phyloP scores from a whole-genome alignment of 2,797 vertebrate genomes.

The Erpetoichthys calabaricus region DNA sequence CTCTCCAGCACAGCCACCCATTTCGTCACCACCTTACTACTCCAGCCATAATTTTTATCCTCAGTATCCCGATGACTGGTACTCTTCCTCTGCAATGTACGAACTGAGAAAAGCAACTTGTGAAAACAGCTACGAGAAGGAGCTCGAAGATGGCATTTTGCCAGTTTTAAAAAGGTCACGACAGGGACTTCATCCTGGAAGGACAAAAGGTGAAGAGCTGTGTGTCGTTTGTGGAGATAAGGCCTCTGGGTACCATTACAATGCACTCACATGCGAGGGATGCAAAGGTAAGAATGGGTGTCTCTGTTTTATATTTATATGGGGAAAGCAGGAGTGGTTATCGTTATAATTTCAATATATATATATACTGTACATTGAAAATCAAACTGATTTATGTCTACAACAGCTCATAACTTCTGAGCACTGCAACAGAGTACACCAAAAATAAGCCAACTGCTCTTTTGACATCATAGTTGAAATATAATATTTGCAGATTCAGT shows the following conservation, averaged over 20 bases:
- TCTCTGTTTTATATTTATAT: too few relatives aligned
- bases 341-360: too few relatives aligned
- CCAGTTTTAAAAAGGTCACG: slow-evolving; percentile 68
- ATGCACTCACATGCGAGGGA: slow-evolving; percentile 92
- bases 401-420: too few relatives aligned
- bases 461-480: too few relatives aligned
- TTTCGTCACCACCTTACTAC: slow-evolving; percentile 70
- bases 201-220: slow-evolving; percentile 82
- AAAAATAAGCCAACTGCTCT: too few relatives aligned
- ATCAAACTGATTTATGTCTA: too few relatives aligned
- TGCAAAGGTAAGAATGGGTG: slow-evolving; percentile 73
- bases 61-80: slow-evolving; percentile 82
- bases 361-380: too few relatives aligned
- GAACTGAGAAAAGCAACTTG: slow-evolving; percentile 72
- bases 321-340: too few relatives aligned
- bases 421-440: too few relatives aligned
- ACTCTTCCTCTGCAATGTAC: slow-evolving; percentile 61
- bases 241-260: slow-evolving; percentile 96
- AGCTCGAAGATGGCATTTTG: slow-evolving; percentile 53
- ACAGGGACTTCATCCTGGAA: slow-evolving; percentile 49
- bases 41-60: slow-evolving; percentile 73
- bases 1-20: slow-evolving; percentile 61
- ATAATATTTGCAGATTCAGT: too few relatives aligned
- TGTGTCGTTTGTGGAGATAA: slow-evolving; percentile 95
- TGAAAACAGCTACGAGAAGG: slow-evolving; percentile 58